These are phyloP conservation scores for Resseliella maxima DNA, from an alignment of 2,888 invertebrate genomes.

Conservation along the genomic window DNA sequence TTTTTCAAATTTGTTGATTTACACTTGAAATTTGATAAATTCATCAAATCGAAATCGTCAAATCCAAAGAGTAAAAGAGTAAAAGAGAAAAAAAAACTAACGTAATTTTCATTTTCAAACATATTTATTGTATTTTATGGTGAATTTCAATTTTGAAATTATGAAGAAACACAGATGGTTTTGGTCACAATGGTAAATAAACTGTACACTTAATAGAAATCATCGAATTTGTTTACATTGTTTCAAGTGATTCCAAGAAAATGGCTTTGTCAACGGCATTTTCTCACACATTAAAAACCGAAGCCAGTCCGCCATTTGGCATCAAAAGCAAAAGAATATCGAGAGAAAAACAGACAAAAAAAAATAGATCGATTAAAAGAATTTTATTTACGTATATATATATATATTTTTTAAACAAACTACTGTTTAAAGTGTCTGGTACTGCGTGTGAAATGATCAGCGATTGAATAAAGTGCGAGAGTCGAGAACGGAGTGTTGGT, in stretches of 20 bases:
- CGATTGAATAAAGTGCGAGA: conserved; percentile 17
- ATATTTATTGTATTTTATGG: neutral
- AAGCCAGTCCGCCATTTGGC: neutral
- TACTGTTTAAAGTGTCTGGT: conserved; percentile 4
- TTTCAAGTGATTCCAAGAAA: conserved; percentile 6
- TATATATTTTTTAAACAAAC: conserved; percentile 48
- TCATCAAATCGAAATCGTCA: neutral
- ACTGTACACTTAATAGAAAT: neutral
- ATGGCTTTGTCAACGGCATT: neutral
- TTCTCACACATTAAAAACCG: neutral
- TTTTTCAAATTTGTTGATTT: neutral
- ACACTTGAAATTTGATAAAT: neutral
- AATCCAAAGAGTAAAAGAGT: neutral
- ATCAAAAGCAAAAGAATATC: neutral
- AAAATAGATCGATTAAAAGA: conserved; percentile 42
- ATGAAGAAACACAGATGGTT: neutral
- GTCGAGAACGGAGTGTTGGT: neutral
- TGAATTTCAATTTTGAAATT: neutral
- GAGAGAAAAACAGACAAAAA: neutral
- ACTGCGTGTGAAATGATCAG: conserved; percentile 23
- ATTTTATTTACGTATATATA: conserved; percentile 53
- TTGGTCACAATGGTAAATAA: neutral
- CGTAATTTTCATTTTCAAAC: neutral
- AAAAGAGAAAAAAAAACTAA: too few relatives aligned
- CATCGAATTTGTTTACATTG: conserved; percentile 27